Percentiles rank a stretch among this genome's conserved stretches.
Evolutionary conservation across 2,797 vertebrate genomes (phyloP).

Genomic region (Gadopsis marmoratus): DNA sequence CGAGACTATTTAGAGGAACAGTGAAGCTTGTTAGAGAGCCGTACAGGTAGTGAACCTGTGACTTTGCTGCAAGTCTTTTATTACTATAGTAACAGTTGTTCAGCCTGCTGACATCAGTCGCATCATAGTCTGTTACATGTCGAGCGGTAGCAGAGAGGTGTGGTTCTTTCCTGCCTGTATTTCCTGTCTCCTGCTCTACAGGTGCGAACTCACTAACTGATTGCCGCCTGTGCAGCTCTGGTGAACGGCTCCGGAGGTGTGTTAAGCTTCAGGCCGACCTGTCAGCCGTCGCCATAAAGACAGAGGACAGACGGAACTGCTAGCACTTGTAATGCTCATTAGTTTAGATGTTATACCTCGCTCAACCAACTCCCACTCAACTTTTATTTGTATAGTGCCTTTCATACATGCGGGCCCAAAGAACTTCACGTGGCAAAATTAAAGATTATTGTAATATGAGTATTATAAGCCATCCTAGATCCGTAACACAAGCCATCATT

Average conservation of each 20-base stretch:
- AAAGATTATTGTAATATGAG: no score
- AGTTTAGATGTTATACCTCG: background rate
- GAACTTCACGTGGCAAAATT: no score
- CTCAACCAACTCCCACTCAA: background rate
- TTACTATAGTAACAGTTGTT: background rate
- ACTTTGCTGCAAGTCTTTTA: background rate
- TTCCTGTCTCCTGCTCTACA: no score
- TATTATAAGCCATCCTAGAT: no score
- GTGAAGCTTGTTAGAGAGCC: background rate
- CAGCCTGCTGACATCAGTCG: constrained; percentile 11
- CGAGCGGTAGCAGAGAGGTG: no score
- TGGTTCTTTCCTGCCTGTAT: no score
- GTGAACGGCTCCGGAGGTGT: background rate
- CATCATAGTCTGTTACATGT: background rate
- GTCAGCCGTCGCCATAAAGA: no score
- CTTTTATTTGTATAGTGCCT: no score
- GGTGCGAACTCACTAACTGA: no score
- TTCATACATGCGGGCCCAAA: no score
- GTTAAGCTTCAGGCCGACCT: background rate
- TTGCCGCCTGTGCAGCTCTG: no score
- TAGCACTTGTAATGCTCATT: background rate
- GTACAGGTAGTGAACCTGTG: constrained; percentile 37
- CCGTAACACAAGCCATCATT: no score
- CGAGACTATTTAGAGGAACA: background rate
- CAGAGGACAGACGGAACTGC: background rate